A percentile compares a stretch with the other conserved stretches of the same genome.
Evolutionary conservation across 1,140 invertebrate genomes (phyloP).

Genomic region (Trichogramma pretiosum): DNA sequence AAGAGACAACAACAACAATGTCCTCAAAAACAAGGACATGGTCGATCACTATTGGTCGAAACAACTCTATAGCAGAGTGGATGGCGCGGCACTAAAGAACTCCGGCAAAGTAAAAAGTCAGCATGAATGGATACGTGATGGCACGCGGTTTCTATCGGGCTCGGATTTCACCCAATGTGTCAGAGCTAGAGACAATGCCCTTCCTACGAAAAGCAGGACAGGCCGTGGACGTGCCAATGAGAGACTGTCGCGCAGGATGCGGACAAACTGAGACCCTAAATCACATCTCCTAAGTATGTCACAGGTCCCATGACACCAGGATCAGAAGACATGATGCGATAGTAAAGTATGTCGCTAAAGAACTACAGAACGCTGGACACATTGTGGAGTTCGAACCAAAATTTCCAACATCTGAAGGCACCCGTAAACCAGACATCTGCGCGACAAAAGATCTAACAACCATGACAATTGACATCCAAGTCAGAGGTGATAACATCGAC

Average conservation of each 20-base stretch:
- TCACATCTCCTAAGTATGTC: slow-evolving; percentile 6
- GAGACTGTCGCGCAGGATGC: slow-evolving; percentile 13
- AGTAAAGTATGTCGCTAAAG: background rate
- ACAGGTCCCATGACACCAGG: background rate
- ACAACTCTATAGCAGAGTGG: slow-evolving; percentile 15
- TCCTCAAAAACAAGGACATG: slow-evolving; percentile 14
- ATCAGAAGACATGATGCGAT: slow-evolving; percentile 6
- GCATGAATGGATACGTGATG: slow-evolving; percentile 12
- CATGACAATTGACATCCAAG: no score
- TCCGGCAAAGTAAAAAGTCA: background rate
- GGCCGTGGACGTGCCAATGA: slow-evolving; percentile 16
- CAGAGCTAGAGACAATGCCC: slow-evolving; percentile 24
- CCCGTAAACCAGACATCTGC: slow-evolving; percentile 9
- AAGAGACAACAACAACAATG: slow-evolving; percentile 12
- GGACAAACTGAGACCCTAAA: background rate
- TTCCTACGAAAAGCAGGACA: slow-evolving; percentile 23
- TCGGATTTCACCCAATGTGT: slow-evolving; percentile 25
- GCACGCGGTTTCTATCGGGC: slow-evolving; percentile 15
- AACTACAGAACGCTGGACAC: background rate
- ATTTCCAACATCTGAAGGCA: background rate
- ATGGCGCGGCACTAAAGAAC: slow-evolving; percentile 23
- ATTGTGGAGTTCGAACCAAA: background rate
- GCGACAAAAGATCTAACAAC: no score
- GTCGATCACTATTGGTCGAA: slow-evolving; percentile 11
- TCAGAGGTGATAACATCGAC: no score